Base-by-base conservation (phyloP, 2,888 invertebrate genomes). In the Lysandra coridon region DNA sequence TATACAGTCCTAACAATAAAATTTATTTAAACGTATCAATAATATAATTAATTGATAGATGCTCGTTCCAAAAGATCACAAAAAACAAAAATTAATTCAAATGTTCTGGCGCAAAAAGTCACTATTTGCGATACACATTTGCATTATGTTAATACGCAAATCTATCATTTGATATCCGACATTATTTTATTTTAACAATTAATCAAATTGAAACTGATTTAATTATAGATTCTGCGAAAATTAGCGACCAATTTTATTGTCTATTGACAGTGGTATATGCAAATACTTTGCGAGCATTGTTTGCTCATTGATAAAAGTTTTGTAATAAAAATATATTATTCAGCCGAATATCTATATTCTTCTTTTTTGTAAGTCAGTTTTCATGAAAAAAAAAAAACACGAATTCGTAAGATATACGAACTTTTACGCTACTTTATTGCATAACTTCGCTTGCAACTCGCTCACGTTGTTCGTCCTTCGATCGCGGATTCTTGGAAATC, bases 141-240 rank as follows among this genome's bases (percentile, higher is more conserved):
- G 37, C 69, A 69, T 17, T 75, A 49, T 75, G 75, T 44, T 49
- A 23, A 44, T 75, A 30, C 49, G 49, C 23, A 23, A 23, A 75
- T 44, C 75, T 49, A 75, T 75, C 75, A 49, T 75, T 75, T 10
- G 6, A 75, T 49, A 75, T 75, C 23, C 44, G 4, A 30, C 75
- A 23, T 3, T 69, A 69, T 69, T 69, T 69, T 23, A 75, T 75
- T 49, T 75, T 44, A 75, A 75, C 30, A 75, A 75, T 75, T 75
- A 75, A 75, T 49, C 53, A 75, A 75, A 49, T 49, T 53, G 75
- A 30, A 75, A 75, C 75, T 53, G 75, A 75, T 75, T 75, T 75
- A 75, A 75, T 75, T 75, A 75, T 75, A 75, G 75, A 53, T 75
- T 75, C 30, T 14, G 75, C 14, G 49, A 57, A 30, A 53, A 53